Percentiles rank a stretch among this genome's conserved stretches.
These are phyloP conservation scores for Sipha flava DNA, from an alignment of 1,140 invertebrate species.

Conservation along the genomic window DNA sequence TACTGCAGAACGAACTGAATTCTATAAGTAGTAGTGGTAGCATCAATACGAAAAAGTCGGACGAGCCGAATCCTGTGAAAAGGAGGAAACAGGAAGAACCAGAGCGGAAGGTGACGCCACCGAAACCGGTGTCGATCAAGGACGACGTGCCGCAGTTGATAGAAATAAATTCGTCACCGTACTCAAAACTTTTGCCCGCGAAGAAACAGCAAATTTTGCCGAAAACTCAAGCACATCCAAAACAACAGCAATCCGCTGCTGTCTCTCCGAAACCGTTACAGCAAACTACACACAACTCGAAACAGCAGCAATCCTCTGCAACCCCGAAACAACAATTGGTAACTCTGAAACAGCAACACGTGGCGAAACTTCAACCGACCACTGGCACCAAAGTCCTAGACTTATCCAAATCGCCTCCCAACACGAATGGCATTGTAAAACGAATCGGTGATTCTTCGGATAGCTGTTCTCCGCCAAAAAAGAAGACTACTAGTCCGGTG, in stretches of 20 bases:
- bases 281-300: no score
- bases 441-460: background rate
- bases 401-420: conserved; percentile 7
- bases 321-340: background rate
- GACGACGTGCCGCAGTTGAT: conserved; percentile 30
- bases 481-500: background rate
- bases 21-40: background rate
- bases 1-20: background rate
- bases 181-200: conserved; percentile 5
- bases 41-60: background rate
- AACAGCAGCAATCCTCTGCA: background rate
- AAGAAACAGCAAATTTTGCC: conserved; percentile 1
- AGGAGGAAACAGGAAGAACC: background rate
- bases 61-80: background rate
- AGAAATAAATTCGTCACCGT: conserved; percentile 26
- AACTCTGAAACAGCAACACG: background rate
- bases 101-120: background rate
- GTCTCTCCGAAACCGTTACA: no score
- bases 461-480: no score
- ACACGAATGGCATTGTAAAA: background rate
- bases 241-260: no score
- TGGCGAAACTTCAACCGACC: background rate
- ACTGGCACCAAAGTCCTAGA: background rate
- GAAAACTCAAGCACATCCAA: no score
- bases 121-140: background rate